Base-by-base conservation (phyloP, 2,888 invertebrate genomes). In the Eudasyphora cyanicolor region DNA sequence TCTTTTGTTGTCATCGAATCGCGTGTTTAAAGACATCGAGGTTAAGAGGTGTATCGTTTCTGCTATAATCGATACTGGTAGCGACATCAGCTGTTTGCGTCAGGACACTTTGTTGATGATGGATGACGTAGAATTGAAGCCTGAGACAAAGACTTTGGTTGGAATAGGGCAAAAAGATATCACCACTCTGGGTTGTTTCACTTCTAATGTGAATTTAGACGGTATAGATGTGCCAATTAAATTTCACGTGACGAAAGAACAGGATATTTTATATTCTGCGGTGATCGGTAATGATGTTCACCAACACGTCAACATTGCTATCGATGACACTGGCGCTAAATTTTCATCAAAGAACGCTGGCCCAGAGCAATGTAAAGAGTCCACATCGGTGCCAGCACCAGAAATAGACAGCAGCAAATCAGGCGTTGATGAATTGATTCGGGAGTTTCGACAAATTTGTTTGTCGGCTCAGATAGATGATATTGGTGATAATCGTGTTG, bases 251-350 rank as follows among this genome's bases (percentile, higher is more conserved):
- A 5, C 27, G 1, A 8, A 19, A 19, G 32, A 70, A 12, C 19
- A 5, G 2, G 51, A 70, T 24, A 70, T 70, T 32, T 32, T 51
- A 19, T 70, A 70, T 51, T 27, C 51, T 3, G 32, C 17, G 0
- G 29, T 70, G 8, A 17, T 70, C 3, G 70, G 70, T 8, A 70
- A 70, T 21, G 32, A 70, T 19, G 12, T 51, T 32, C 14, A 51
- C 5, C 38, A 17, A 2, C 17, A 19, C 17, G 49, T 49, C 17
- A 49, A 49, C 49, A 49, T 49, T 19, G 49, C 17, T 45, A 45
- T 45, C n/a, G 45, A 45, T n/a, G 5, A 2, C 2, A 49, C n/a
- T 6, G 49, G 17, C 12, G 38, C 10, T 38, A 38, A 2, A 38
- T 38, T 38, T 38, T 12, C 10, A 38, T 14, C 38, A 38, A 38